These are phyloP conservation scores for Exephanes ischioxanthus DNA, from an alignment of 2,888 invertebrate species.

Conservation along the genomic window DNA sequence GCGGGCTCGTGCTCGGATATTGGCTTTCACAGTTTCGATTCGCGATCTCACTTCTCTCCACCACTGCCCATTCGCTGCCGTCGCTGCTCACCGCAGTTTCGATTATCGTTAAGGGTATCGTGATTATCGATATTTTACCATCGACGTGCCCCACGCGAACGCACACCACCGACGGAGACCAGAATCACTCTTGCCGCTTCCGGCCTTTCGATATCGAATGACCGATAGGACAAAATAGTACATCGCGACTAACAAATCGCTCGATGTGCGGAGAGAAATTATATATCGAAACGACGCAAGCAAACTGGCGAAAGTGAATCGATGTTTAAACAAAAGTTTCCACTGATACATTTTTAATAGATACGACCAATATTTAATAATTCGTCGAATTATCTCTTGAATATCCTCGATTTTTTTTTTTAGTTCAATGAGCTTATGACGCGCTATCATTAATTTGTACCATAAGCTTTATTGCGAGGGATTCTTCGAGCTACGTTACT, in stretches of 20 bases:
- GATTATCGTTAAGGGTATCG: constrained; percentile 30
- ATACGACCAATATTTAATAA: neutral
- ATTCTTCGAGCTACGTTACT: neutral
- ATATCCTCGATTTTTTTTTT: neutral
- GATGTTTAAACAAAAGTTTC: neutral
- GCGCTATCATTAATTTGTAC: constrained; percentile 19
- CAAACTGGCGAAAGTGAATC: neutral
- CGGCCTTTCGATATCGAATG: constrained; percentile 39
- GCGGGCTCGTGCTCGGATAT: constrained; percentile 43
- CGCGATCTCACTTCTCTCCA: constrained; percentile 44
- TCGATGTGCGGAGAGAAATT: neutral
- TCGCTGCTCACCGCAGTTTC: constrained; percentile 46
- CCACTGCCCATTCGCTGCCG: neutral
- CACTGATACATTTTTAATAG: too few species aligned
- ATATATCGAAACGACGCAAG: neutral
- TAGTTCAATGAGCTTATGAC: neutral
- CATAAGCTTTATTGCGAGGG: neutral
- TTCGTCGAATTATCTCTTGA: neutral
- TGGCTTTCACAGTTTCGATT: constrained; percentile 52
- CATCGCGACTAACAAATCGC: constrained; percentile 32
- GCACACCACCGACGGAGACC: neutral
- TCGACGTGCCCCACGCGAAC: neutral
- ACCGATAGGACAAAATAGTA: constrained; percentile 12
- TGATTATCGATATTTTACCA: constrained; percentile 59
- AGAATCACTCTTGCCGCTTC: constrained; percentile 10